A percentile compares a stretch with the other conserved stretches of the same genome.
Evolutionary conservation across 2,113 vertebrate genomes (phyloP).

Genomic region (Pteronura brasiliensis): DNA sequence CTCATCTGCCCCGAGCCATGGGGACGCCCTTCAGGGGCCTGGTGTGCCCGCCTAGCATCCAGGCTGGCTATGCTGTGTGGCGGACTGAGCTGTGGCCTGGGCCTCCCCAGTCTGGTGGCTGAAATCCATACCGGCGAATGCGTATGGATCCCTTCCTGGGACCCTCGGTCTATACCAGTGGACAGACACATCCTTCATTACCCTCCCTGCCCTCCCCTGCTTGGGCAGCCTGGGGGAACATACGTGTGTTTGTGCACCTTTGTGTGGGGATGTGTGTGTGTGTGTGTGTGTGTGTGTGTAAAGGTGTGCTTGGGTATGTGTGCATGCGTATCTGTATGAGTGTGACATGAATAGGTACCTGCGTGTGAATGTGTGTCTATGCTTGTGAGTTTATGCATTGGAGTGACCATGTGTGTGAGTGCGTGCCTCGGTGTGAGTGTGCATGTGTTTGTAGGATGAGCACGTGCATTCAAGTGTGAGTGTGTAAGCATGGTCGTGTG

Average conservation of each 20-base stretch:
- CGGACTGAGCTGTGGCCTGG: neutral
- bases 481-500: neutral
- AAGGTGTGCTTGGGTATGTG: neutral
- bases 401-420: neutral
- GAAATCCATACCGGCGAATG: neutral
- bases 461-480: neutral
- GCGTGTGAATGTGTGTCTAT: neutral
- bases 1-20: neutral
- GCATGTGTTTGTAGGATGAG: too few relatives aligned
- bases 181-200: neutral
- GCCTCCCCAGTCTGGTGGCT: neutral
- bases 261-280: neutral
- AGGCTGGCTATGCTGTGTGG: neutral
- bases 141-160: neutral
- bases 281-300: neutral
- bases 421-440: neutral
- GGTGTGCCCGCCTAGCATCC: rapidly evolving
- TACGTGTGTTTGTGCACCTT: neutral
- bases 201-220: neutral
- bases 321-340: neutral
- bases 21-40: rapidly evolving
- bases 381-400: neutral
- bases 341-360: neutral
- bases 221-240: neutral
- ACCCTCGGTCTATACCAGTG: neutral